Conservation (phyloP, 2,797 vertebrate species). For the Liparis tanakae region DNA sequence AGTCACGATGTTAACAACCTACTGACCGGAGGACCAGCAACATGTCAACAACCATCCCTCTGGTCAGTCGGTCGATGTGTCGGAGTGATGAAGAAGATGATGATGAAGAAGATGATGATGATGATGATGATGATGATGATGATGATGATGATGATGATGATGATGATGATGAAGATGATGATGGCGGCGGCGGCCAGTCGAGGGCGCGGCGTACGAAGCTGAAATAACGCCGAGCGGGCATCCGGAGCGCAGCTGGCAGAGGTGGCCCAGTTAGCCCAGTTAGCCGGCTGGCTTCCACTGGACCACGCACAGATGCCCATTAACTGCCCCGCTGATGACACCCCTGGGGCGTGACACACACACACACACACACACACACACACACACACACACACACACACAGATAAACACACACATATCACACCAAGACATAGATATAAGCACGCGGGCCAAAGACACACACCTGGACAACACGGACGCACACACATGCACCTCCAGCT, state of each 20-base stretch:
- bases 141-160: conserved; percentile 5
- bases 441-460: conserved; percentile 33
- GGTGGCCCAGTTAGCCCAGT: conserved; percentile 80
- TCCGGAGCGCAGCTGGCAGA: conserved; percentile 82
- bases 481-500: conserved; percentile 32
- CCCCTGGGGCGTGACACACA: conserved; percentile 70
- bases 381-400: conserved; percentile 52
- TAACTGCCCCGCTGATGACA: conserved; percentile 85
- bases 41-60: not conserved
- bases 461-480: conserved; percentile 41
- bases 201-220: conserved; percentile 71
- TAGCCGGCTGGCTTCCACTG: conserved; percentile 80
- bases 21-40: no score
- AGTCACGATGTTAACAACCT: no score
- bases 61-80: conserved; percentile 7
- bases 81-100: conserved; percentile 19
- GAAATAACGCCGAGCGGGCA: conserved; percentile 79
- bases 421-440: conserved; percentile 36
- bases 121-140: conserved; percentile 6
- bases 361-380: conserved; percentile 47
- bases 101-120: conserved; percentile 9
- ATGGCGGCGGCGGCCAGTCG: conserved; percentile 34
- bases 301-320: conserved; percentile 87
- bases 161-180: conserved; percentile 31
- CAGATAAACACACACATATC: conserved; percentile 23